Percentiles rank a stretch among this genome's conserved stretches.
Evolutionary conservation across 2,113 vertebrate species (phyloP).

Genomic region (Gila orcuttii): DNA sequence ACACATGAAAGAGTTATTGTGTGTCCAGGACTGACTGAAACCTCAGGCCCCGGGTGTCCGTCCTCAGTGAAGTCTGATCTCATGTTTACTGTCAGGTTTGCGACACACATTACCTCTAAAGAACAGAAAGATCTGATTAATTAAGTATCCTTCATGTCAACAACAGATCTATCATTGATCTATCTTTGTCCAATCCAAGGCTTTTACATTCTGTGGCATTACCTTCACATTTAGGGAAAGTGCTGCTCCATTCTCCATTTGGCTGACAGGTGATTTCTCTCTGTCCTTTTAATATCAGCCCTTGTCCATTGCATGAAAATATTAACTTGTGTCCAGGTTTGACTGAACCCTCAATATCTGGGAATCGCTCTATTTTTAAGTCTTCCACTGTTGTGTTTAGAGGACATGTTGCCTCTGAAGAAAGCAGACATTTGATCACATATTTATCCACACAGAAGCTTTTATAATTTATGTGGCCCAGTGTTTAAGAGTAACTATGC

Average conservation of each 20-base stretch:
- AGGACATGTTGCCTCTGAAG: neutral
- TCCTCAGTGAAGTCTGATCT: neutral
- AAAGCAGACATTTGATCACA: neutral
- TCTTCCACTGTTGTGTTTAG: neutral
- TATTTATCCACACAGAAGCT: neutral
- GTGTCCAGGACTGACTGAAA: neutral
- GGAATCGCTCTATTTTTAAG: neutral
- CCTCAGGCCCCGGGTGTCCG: neutral
- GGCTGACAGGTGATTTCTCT: neutral
- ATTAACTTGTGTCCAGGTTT: constrained; percentile 72
- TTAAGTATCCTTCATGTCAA: neutral
- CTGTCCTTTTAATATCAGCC: constrained; percentile 30
- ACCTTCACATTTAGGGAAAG: constrained; percentile 35
- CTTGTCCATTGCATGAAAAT: constrained; percentile 72
- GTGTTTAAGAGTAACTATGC: neutral
- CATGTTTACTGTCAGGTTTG: neutral
- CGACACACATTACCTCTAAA: neutral
- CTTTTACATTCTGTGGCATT: neutral
- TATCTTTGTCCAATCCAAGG: too few relatives aligned
- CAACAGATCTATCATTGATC: too few relatives aligned
- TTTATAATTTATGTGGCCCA: neutral
- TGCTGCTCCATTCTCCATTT: constrained; percentile 27
- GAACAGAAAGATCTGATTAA: neutral
- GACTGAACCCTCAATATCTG: constrained; percentile 61
- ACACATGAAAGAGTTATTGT: constrained; percentile 17